phyloP scores from a whole-genome alignment of 1,140 invertebrate genomes.

The Tetragnatha versicolor region DNA sequence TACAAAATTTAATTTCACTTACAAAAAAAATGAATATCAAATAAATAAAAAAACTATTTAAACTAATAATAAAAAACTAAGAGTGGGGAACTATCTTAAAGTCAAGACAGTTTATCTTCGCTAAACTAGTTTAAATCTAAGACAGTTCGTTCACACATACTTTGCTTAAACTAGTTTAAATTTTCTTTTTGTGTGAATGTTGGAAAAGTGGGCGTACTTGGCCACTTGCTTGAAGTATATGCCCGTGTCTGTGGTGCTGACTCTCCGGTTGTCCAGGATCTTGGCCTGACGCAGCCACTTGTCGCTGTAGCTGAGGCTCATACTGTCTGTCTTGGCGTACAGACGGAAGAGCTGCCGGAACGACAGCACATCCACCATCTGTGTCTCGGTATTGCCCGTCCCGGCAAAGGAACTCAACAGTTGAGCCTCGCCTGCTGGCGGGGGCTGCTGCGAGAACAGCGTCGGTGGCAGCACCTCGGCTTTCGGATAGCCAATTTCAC shows the following conservation, averaged over 20 bases:
- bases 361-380: constrained; percentile 55
- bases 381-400: constrained; percentile 41
- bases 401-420: constrained; percentile 40
- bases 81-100: no score
- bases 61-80: no score
- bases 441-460: constrained; percentile 28
- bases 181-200: neutral
- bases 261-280: constrained; percentile 87
- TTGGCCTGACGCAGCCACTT: constrained; percentile 94
- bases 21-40: no score
- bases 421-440: constrained; percentile 24
- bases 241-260: constrained; percentile 86
- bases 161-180: no score
- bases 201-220: constrained; percentile 69
- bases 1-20: no score
- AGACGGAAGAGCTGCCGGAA: constrained; percentile 68
- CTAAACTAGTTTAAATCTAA: no score
- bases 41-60: no score
- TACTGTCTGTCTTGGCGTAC: constrained; percentile 84
- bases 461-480: constrained; percentile 14
- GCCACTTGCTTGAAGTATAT: constrained; percentile 84
- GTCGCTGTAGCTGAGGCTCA: constrained; percentile 87
- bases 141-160: no score
- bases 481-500: constrained; percentile 23
- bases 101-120: no score